Evolutionary conservation across 2,888 invertebrate species (phyloP).

Genomic region (Nomada flava): DNA sequence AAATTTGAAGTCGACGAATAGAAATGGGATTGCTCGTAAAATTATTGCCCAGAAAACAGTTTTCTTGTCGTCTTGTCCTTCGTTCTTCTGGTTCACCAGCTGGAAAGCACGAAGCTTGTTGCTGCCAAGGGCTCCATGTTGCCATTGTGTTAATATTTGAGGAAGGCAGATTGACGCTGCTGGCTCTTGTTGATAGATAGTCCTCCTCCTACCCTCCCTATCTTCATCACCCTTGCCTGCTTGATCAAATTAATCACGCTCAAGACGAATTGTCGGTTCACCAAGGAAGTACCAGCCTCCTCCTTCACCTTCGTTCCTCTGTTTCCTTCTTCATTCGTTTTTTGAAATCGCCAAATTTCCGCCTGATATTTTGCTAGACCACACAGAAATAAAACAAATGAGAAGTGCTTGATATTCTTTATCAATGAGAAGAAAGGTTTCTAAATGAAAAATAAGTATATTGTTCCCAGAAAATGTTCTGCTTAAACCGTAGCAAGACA

Average conservation of each 20-base stretch:
- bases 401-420: too few relatives aligned
- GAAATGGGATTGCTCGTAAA: background rate
- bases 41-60: slow-evolving; percentile 2
- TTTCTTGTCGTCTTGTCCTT: slow-evolving; percentile 18
- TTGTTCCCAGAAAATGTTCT: too few relatives aligned
- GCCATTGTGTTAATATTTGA: slow-evolving; percentile 66
- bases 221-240: slow-evolving; percentile 19
- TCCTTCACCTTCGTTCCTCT: background rate
- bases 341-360: background rate
- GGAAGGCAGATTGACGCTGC: slow-evolving; percentile 47
- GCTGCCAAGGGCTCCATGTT: slow-evolving; percentile 42
- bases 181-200: slow-evolving; percentile 51
- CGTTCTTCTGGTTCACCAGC: slow-evolving; percentile 23
- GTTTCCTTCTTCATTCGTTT: background rate
- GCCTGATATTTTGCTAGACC: background rate
- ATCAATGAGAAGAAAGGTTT: too few relatives aligned
- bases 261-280: slow-evolving; percentile 45
- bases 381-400: too few relatives aligned
- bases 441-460: too few relatives aligned
- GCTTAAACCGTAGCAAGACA: too few relatives aligned
- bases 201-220: slow-evolving; percentile 31
- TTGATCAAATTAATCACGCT: slow-evolving; percentile 59
- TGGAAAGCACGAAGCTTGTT: slow-evolving; percentile 37
- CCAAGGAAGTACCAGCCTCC: slow-evolving; percentile 16
- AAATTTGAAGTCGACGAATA: background rate